Evolutionary conservation across 2,888 invertebrate species (phyloP), one percentile per base, ranked within the genome.

Genomic region (Agonopterix subpropinquella): DNA sequence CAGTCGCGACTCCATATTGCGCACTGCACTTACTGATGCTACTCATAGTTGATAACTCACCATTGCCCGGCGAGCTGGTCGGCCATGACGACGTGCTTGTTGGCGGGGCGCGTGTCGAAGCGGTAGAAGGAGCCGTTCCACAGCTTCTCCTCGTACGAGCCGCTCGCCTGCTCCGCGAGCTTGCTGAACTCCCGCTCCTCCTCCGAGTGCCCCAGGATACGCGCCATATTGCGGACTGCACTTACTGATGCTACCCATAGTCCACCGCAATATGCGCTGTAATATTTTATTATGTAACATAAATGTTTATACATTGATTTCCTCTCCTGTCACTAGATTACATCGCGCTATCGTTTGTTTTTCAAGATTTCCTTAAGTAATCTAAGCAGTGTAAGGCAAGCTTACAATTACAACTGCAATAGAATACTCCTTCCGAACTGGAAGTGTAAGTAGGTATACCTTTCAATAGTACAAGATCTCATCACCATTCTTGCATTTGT

Each of bases 51-150:
- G 28, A 28, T 28, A 28, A 28, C 63, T 69, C 55, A 91, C 98
- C 98, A 98, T 60, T 96, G 94, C 0, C 97, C 98, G 64, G 96
- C 97, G 42, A 98, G 85, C 77, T 98, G 98, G 79, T 98, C 98
- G 0, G 97, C 92, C 98, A 98, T 98, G 37, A 98, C 93, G 10
- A 94, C 92, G 46, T 93, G 91, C 45, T 90, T 91, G 47, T 90
- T 86, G 11, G 83, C 70, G 36, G 89, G 84, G 8, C 92, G 92
- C 43, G 91, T 90, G 79, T 98, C 98, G 73, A 97, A 98, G 70
- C 93, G 92, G 65, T 93, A 93, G 67, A 89, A 92, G 53, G 89
- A 82, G 58, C 95, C 96, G 64, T 92, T 94, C 96, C 96, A 96
- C 10, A 96, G 77, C 67, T 94, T 95, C 41, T 92, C 90, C 55